Evolutionary conservation across 2,113 vertebrate species (phyloP).

Genomic region (Antennarius striatus): DNA sequence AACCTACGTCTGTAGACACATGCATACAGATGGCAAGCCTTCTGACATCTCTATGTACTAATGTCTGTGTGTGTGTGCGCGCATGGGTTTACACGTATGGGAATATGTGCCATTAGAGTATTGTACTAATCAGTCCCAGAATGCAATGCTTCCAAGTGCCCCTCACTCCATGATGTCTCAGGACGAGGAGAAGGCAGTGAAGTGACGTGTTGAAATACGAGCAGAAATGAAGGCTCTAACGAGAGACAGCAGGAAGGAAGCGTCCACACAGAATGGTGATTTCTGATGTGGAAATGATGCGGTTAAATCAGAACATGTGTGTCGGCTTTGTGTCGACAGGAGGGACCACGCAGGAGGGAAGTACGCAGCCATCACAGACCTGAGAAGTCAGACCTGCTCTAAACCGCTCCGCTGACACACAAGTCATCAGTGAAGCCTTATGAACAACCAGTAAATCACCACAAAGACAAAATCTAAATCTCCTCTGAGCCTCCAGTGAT

Average conservation of each 20-base stretch:
- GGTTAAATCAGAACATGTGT: constrained; percentile 72
- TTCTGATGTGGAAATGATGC: constrained; percentile 72
- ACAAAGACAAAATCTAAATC: constrained; percentile 21
- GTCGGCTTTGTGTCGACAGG: constrained; percentile 41
- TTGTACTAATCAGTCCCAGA: constrained; percentile 65
- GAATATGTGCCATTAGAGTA: constrained; percentile 20
- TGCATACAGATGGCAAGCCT: constrained; percentile 1
- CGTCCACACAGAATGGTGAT: constrained; percentile 57
- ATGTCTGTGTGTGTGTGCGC: constrained; percentile 16
- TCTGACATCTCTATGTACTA: constrained; percentile 27
- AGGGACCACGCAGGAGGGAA: constrained; percentile 27
- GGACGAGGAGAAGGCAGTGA: constrained; percentile 45
- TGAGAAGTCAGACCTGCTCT: constrained; percentile 25
- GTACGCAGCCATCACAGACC: constrained; percentile 9
- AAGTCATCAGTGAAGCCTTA: constrained; percentile 31
- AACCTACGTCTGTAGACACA: constrained; percentile 19
- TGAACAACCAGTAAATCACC: constrained; percentile 35
- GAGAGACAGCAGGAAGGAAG: constrained; percentile 66
- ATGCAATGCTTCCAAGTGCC: constrained; percentile 49
- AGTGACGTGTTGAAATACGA: constrained; percentile 70
- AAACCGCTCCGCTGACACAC: constrained; percentile 18
- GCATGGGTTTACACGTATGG: constrained; percentile 21
- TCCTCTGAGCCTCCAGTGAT: constrained; percentile 27
- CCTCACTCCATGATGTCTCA: constrained; percentile 39
- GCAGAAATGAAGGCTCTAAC: constrained; percentile 64